These are phyloP conservation scores for Buceros bicornis DNA, from an alignment of 2,797 vertebrate genomes.

Conservation along the genomic window DNA sequence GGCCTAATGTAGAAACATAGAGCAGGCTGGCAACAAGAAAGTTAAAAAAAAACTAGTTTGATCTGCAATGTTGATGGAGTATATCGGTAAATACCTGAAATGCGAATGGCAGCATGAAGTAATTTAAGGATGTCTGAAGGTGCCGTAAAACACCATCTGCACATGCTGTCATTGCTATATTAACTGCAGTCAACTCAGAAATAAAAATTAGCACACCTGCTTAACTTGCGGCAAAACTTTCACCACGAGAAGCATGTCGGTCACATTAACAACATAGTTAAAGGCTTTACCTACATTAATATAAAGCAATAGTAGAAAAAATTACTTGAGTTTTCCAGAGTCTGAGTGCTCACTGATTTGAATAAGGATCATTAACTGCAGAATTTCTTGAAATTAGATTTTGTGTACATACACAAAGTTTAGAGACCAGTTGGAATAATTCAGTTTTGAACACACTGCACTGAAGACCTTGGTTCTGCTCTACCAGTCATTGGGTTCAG, in stretches of 20 bases:
- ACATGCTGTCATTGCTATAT: background rate
- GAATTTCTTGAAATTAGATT: background rate
- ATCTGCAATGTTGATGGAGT: background rate
- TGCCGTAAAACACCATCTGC: background rate
- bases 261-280: background rate
- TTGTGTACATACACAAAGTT: background rate
- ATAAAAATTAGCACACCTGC: background rate
- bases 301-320: background rate
- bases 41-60: rapidly evolving
- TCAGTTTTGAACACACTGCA: background rate
- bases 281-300: background rate
- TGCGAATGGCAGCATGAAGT: background rate
- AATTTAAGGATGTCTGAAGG: background rate
- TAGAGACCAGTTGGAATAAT: background rate
- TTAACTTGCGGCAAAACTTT: background rate
- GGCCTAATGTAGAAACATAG: background rate
- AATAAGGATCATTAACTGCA: background rate
- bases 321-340: background rate
- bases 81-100: background rate
- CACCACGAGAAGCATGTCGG: background rate
- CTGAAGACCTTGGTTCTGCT: background rate
- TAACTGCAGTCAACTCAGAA: background rate
- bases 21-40: background rate
- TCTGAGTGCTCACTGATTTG: background rate
- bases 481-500: background rate